These are phyloP conservation scores for Bombyx mandarina DNA, from an alignment of 1,140 invertebrate species.

Conservation along the genomic window DNA sequence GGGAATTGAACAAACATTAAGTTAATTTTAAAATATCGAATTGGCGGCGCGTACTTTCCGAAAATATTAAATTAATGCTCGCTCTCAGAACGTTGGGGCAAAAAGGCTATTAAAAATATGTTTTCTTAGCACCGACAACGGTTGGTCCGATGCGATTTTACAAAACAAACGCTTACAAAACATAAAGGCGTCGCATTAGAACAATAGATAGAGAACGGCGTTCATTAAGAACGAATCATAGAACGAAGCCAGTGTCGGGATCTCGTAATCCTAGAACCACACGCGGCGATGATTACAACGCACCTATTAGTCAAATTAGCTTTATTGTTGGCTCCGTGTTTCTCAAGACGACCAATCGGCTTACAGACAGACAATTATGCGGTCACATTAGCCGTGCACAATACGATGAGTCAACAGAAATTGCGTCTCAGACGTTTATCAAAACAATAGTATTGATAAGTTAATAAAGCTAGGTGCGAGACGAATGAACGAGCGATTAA, in stretches of 20 bases:
- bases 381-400: conserved; percentile 44
- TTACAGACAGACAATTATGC: conserved; percentile 61
- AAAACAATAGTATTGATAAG: conserved; percentile 70
- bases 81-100: conserved; percentile 9
- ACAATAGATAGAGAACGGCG: conserved; percentile 52
- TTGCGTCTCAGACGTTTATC: conserved; percentile 57
- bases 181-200: conserved; percentile 8
- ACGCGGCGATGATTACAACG: conserved; percentile 66
- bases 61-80: conserved; percentile 55
- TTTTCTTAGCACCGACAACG: no score
- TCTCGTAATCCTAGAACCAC: conserved; percentile 64
- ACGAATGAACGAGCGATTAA: conserved; percentile 20
- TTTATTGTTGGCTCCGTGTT: conserved; percentile 61
- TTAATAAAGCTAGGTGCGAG: conserved; percentile 62
- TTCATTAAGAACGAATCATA: conserved; percentile 42
- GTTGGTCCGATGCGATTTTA: no score
- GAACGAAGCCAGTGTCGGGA: conserved; percentile 31
- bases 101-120: conserved; percentile 1
- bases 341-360: conserved; percentile 52
- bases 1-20: conserved; percentile 61
- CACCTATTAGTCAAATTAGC: conserved; percentile 70
- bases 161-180: no score
- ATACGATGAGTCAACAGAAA: conserved; percentile 65
- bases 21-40: conserved; percentile 51
- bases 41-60: conserved; percentile 43